Evolutionary conservation across 2,797 vertebrate species (phyloP), one percentile per base, ranked within the genome.

Genomic region (Philypnodon macrostomus): DNA sequence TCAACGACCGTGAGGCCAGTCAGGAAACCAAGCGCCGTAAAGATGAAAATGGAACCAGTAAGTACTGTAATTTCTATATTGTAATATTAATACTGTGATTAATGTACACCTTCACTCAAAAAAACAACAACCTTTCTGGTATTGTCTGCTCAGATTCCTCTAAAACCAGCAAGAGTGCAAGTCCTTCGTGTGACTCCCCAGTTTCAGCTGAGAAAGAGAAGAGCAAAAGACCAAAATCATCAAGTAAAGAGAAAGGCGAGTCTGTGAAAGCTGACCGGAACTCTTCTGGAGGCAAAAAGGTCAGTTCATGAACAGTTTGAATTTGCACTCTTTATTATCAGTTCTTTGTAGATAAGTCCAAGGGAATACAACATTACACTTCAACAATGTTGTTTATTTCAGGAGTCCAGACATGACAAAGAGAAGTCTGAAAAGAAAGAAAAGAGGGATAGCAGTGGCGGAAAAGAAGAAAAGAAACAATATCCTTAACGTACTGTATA

Each of bases 381-480:
- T 29, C 10, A 4, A 18, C 7, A 18, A 0, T 48, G 18, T n/a
- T 45, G 17, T 66, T 5, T 36, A n/a, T 58, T 61, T 1, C 83
- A 97, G 95, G 95, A 97, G 69, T 97, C 94, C 47, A 91, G 95
- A 69, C 95, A 97, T 5, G 95, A 96, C 66, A 97, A 96, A 85
- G 95, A 97, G 71, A 97, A 96, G 83, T 63, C 92, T 74, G 95
- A 97, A 73, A 97, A 97, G 88, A 97, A 96, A 73, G 94, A 97
- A 58, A 97, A 97, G 84, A 87, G 94, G 58, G 94, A 96, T 35
- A 92, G 92, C 80, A 86, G 91, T 56, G 93, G 93, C 40, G 91
- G 92, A 48, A 97, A 97, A 77, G 95, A 97, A 77, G 95, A 97
- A 57, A 97, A 97, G 89, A 97, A 96, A 86, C 95, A 97, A 97